phyloP scores from a whole-genome alignment of 1,140 invertebrate genomes.

The Apis dorsata region DNA sequence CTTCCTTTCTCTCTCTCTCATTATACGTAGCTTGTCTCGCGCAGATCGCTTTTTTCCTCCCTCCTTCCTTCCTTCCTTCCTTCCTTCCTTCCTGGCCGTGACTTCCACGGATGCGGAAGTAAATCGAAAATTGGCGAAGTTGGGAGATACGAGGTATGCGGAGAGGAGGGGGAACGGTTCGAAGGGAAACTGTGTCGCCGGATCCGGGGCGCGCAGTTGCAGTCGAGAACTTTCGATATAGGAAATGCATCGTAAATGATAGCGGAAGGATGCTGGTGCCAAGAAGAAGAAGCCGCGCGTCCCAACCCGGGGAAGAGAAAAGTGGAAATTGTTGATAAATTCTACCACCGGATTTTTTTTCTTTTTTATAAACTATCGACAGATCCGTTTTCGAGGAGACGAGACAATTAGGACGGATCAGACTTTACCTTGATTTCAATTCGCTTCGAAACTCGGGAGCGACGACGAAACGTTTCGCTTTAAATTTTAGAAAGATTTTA shows the following conservation, averaged over 20 bases:
- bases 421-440: too few species aligned
- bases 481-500: neutral
- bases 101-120: slow-evolving; percentile 45
- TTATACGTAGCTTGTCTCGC: slow-evolving; percentile 33
- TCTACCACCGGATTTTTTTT: too few species aligned
- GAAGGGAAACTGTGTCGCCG: slow-evolving; percentile 45
- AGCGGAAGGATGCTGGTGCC: slow-evolving; percentile 30
- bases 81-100: too few species aligned
- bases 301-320: too few species aligned
- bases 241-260: slow-evolving; percentile 43
- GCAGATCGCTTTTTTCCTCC: slow-evolving; percentile 51
- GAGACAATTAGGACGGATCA: too few species aligned
- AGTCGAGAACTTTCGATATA: slow-evolving; percentile 46
- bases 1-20: too few species aligned
- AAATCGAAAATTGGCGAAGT: slow-evolving; percentile 53
- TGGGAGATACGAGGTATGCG: slow-evolving; percentile 38
- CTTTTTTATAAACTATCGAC: too few species aligned
- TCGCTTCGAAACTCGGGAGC: too few species aligned
- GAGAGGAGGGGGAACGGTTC: slow-evolving; percentile 28
- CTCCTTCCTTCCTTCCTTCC: slow-evolving; percentile 41
- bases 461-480: neutral
- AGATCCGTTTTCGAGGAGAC: too few species aligned
- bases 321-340: too few species aligned
- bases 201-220: neutral
- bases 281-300: neutral